phyloP scores from a whole-genome alignment of 2,797 vertebrate species.

The Anomalospiza imberbis region DNA sequence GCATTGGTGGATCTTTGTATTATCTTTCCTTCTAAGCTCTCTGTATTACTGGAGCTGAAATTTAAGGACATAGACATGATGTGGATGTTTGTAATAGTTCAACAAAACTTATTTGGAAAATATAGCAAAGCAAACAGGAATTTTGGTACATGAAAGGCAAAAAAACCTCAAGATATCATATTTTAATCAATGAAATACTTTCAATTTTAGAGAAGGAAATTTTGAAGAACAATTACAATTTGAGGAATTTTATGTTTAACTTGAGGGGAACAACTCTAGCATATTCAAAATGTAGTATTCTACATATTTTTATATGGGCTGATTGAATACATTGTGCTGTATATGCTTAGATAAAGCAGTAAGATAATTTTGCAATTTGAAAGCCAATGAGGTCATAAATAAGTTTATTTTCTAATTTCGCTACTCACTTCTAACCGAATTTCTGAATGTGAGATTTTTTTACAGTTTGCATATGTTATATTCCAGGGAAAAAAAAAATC shows the following conservation, averaged over 20 bases:
- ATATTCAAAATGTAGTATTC: neutral
- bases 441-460: neutral
- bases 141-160: neutral
- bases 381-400: neutral
- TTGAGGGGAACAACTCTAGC: neutral
- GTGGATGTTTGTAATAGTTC: neutral
- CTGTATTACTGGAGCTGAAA: neutral
- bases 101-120: neutral
- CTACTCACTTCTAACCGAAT: neutral
- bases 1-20: neutral
- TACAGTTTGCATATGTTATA: neutral
- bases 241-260: neutral
- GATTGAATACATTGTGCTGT: neutral
- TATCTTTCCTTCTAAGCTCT: neutral
- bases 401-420: neutral
- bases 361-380: neutral
- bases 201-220: neutral
- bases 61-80: neutral
- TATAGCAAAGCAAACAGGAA: fast-evolving
- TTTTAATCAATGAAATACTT: neutral
- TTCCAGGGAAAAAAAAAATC: neutral
- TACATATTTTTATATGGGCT: neutral
- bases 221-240: neutral
- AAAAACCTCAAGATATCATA: neutral
- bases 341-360: neutral